Base-by-base conservation (phyloP, 2,797 vertebrate genomes). In the Anniella stebbinsi region DNA sequence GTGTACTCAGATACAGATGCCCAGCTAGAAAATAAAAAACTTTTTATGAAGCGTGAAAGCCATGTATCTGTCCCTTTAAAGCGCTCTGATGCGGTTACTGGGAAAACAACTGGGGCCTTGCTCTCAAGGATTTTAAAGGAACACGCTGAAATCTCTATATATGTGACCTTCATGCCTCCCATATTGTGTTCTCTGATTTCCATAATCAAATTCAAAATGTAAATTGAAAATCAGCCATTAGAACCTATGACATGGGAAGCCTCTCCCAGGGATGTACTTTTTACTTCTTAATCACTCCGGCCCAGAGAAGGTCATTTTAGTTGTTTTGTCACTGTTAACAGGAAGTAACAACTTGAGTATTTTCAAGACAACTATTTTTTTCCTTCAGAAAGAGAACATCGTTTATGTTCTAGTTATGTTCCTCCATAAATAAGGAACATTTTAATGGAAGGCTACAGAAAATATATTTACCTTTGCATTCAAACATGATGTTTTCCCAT, bases 381-480 rank as follows among this genome's bases (percentile, higher is more conserved):
- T 30, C 75, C 75, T 25, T 30, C 8, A 75, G 51, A 75, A 88
- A 70, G 28, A 60, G 30, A 69, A 25, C 30, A 70, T 41, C 23
- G 30, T 85, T 85, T 78, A 85, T 25, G 33, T 57, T 57, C 13
- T 54, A 63, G 33, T 45, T 45, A 21, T 48, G 38, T 18, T 70
- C 23, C 41, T 80, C 72, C 36, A 81, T 57, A 57, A 8, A 23
- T 67, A 63, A 86, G 51, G 36, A 80, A 4, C 41, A 23, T 18
- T 51, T 88, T 36, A 88, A 88, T 36, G 21, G 38, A 54, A 84
- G 30, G 12, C 21, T 66, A 48, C 7, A 80, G 41, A 51, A 36
- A 36, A n/a, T 3, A 51, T 63, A 90, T 5, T 94, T 98, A 98
- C 98, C 98, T 98, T 96, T 95, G 91, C 98, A 98, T 88, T 93